Base-by-base conservation (phyloP, 1,140 invertebrate species). In the Trachelipus rathkii region DNA sequence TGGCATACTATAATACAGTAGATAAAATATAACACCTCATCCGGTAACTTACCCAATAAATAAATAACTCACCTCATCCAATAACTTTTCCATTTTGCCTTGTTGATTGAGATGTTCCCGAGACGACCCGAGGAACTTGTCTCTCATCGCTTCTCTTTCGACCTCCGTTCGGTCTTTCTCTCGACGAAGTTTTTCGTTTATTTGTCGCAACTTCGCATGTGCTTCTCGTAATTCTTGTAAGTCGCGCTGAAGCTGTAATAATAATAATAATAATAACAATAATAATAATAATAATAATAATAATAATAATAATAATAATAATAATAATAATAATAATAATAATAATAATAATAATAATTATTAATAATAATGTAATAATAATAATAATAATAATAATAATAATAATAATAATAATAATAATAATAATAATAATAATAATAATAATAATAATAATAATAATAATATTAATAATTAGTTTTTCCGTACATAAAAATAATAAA, bases 171-270 rank as follows among this genome's bases (percentile, higher is more conserved):
- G 87, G 83, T 95, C 93, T 78, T 93, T 93, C 84, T 97, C 94
- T 53, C 93, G 87, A 68, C 93, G 87, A 77, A 96, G 87, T 83
- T 95, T 95, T 80, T 96, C 94, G 83, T 95, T 95, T 60, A 94
- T 93, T n/a, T 93, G 95, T 60, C 94, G 87, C 70, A 96, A 85
- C 84, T 96, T 95, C 8, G 94, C 94, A 84, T 96, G 94, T 23
- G 94, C 94, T 84, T 96, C 94, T 19, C 94, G 87, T 43, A 96
- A 85, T 84, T 96, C 95, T 33, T 95, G 84, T 44, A 96, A 84
- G 86, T 96, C 94, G 82, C 91, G 93, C 85, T 95, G 94, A 19
- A 96, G 84, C 87, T 95, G 88, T 71, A 23, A 71, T 24, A 24
- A 24, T 71, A 24, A 71, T 71, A n/a, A 24, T 71, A 24, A 71